Evolutionary conservation across 2,113 vertebrate genomes (phyloP).

Genomic region (Callipepla californica): DNA sequence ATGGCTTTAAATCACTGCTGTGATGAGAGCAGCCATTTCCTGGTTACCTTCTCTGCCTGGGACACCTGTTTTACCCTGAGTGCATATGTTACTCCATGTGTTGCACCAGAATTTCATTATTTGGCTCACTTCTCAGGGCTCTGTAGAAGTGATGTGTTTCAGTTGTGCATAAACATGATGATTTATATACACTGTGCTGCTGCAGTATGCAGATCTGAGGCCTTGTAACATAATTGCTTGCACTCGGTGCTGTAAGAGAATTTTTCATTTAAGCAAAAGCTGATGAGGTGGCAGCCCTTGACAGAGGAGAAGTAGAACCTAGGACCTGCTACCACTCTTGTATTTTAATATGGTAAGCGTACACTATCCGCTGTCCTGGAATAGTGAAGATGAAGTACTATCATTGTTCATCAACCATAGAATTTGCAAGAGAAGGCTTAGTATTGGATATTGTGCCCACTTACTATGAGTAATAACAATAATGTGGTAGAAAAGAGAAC

Average conservation of each 20-base stretch:
- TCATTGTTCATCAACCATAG: neutral
- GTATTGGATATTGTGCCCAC: neutral
- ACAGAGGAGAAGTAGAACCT: neutral
- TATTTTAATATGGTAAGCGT: neutral
- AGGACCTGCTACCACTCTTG: neutral
- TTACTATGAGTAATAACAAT: neutral
- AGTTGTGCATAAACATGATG: neutral
- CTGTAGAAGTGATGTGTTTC: neutral
- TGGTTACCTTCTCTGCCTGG: neutral
- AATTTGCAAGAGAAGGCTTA: neutral
- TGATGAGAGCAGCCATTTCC: neutral
- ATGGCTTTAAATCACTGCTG: neutral
- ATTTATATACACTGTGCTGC: neutral
- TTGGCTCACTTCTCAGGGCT: neutral
- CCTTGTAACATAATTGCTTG: neutral
- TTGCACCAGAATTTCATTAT: neutral
- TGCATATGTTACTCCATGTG: constrained; percentile 49
- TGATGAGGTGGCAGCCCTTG: neutral
- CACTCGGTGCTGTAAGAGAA: neutral
- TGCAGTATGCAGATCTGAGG: neutral
- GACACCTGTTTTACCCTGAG: constrained; percentile 16
- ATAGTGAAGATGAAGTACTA: neutral
- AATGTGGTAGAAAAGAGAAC: neutral
- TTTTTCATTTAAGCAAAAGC: constrained; percentile 15
- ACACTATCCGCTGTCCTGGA: neutral